A percentile compares a stretch with the other conserved stretches of the same genome.
Conservation (phyloP, 2,888 invertebrate genomes). For the Micoletzkya japonica region DNA sequence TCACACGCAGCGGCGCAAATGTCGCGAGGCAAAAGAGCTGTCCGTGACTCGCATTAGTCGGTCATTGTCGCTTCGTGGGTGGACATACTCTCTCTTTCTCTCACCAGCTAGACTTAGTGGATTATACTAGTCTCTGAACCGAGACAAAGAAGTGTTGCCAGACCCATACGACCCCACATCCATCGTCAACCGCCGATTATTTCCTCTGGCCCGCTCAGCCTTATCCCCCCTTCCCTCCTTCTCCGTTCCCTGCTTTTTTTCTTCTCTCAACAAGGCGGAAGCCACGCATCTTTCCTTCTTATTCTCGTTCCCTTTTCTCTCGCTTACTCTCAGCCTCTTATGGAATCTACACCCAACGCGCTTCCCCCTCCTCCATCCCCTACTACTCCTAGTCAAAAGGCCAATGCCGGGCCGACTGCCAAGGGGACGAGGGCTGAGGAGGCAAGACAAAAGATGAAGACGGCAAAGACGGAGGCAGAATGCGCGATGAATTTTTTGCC, state of each 20-base stretch:
- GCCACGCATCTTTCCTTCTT: neutral
- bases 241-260: neutral
- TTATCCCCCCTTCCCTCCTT: neutral
- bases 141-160: no score
- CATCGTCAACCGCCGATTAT: slow-evolving; percentile 9
- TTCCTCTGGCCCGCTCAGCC: neutral
- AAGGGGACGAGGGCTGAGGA: no score
- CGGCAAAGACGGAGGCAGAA: neutral
- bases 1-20: no score
- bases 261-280: neutral
- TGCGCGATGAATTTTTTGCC: neutral
- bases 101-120: no score
- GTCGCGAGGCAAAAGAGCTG: no score
- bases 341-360: neutral
- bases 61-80: no score
- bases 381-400: neutral
- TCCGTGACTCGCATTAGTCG: no score
- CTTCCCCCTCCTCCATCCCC: neutral
- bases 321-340: neutral
- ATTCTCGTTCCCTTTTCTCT: neutral
- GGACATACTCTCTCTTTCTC: no score
- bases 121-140: no score
- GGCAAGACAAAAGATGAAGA: no score
- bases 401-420: no score
- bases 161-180: no score